A percentile compares a stretch with the other conserved stretches of the same genome.
Evolutionary conservation across 2,888 invertebrate genomes (phyloP).

Genomic region (Lathronympha strigana): DNA sequence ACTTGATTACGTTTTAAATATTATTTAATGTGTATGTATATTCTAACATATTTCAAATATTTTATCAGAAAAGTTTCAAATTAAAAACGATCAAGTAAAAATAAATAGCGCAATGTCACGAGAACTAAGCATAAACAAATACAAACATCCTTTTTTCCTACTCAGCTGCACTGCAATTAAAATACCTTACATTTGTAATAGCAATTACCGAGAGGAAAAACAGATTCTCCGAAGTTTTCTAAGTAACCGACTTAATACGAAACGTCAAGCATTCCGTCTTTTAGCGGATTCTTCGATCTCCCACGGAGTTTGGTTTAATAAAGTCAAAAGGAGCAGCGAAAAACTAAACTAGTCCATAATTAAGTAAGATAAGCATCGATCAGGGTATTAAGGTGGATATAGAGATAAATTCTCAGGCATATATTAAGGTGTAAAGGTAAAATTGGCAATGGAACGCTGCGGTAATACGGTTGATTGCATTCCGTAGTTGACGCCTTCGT

Average conservation of each 20-base stretch:
- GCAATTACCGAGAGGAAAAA: constrained; percentile 38
- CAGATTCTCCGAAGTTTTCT: constrained; percentile 31
- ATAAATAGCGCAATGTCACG: background rate
- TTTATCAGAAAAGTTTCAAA: background rate
- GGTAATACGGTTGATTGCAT: constrained; percentile 20
- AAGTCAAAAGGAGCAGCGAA: constrained; percentile 12
- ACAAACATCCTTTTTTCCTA: constrained; percentile 13
- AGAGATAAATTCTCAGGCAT: constrained; percentile 24
- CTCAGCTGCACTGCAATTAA: constrained; percentile 15
- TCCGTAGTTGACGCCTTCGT: background rate
- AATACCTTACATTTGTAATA: constrained; percentile 32
- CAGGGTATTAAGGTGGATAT: constrained; percentile 7
- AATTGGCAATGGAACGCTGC: constrained; percentile 15
- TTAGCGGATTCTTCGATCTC: constrained; percentile 11
- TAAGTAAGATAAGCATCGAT: constrained; percentile 14
- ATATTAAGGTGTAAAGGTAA: constrained; percentile 24
- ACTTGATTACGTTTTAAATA: too few species aligned
- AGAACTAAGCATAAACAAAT: constrained; percentile 10
- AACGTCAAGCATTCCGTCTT: constrained; percentile 23
- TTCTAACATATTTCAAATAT: too few species aligned
- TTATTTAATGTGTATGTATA: too few species aligned
- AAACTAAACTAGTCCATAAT: constrained; percentile 23
- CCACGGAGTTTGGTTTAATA: constrained; percentile 12
- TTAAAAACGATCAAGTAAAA: background rate
- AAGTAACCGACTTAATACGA: constrained; percentile 35